Evolutionary conservation across 2,797 vertebrate species (phyloP).

Genomic region (Sebastes hopkinsi): DNA sequence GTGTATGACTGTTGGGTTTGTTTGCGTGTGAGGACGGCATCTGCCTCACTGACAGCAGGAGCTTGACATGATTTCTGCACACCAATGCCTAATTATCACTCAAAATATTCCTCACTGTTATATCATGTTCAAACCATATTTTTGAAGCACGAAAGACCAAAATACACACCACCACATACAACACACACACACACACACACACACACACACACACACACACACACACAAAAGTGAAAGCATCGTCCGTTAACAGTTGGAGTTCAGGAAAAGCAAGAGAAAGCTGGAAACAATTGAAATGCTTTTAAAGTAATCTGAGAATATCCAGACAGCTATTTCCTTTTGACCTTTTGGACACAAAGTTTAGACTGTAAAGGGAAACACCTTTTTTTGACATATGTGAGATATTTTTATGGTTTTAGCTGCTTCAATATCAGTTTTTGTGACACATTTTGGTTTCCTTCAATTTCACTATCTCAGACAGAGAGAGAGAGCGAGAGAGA

Average conservation of each 20-base stretch:
- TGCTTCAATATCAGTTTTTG: neutral
- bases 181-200: neutral
- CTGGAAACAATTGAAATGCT: constrained; percentile 32
- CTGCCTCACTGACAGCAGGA: constrained; percentile 60
- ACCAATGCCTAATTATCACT: constrained; percentile 62
- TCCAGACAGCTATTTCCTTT: constrained; percentile 43
- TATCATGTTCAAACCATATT: constrained; percentile 23
- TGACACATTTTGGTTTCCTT: neutral
- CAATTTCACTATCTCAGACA: neutral
- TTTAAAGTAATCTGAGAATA: constrained; percentile 36
- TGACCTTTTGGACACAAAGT: constrained; percentile 24
- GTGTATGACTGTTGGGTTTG: constrained; percentile 1
- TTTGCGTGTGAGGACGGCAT: constrained; percentile 22
- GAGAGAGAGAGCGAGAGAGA: neutral
- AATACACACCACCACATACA: constrained; percentile 4
- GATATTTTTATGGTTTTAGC: neutral
- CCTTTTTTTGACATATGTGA: neutral
- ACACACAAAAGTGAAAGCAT: constrained; percentile 5
- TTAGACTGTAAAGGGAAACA: constrained; percentile 6
- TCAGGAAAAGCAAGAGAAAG: constrained; percentile 23
- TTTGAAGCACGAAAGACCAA: constrained; percentile 20
- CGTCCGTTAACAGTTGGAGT: constrained; percentile 1
- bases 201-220: neutral
- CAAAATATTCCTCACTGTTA: constrained; percentile 31
- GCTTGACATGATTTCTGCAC: constrained; percentile 48